Conservation (phyloP, 2,888 invertebrate genomes). For the Aquatica leii region DNA sequence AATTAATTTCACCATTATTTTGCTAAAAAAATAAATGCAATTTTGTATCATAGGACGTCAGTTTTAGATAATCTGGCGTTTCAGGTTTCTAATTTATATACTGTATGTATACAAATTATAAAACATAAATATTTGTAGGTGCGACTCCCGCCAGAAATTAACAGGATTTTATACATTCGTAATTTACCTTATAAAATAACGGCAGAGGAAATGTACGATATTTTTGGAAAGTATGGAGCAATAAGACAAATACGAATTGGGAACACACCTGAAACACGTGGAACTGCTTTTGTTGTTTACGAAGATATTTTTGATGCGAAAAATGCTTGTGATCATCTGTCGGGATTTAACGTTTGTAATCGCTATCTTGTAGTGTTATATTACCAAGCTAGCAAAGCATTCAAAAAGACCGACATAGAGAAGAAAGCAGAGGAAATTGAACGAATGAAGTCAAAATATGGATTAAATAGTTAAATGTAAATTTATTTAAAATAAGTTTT, state of each 20-base stretch:
- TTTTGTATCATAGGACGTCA: too few species aligned
- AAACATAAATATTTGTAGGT: slow-evolving; percentile 75
- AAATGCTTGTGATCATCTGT: slow-evolving; percentile 98
- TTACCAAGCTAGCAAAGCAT: slow-evolving; percentile 96
- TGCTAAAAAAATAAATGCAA: slow-evolving; percentile 5
- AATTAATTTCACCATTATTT: too few species aligned
- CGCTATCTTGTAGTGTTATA: slow-evolving; percentile 98
- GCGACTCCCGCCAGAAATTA: slow-evolving; percentile 97
- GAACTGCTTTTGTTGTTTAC: slow-evolving; percentile 99
- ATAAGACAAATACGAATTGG: slow-evolving; percentile 98
- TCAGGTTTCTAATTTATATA: slow-evolving; percentile 23
- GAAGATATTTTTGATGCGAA: slow-evolving; percentile 99
- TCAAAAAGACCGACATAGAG: slow-evolving; percentile 93
- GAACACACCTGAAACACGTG: slow-evolving; percentile 96
- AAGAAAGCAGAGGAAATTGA: slow-evolving; percentile 97
- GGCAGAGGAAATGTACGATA: slow-evolving; percentile 99
- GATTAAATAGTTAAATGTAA: slow-evolving; percentile 69
- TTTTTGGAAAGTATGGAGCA: slow-evolving; percentile 99
- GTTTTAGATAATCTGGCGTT: too few species aligned
- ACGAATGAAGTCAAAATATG: slow-evolving; percentile 94
- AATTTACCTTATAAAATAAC: slow-evolving; percentile 99
- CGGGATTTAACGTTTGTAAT: slow-evolving; percentile 99
- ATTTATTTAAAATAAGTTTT: slow-evolving; percentile 1
- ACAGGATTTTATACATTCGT: slow-evolving; percentile 93
- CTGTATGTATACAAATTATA: too few species aligned